Evolutionary conservation across 2,888 invertebrate species (phyloP), one percentile per base, ranked within the genome.

Genomic region (Hypomecis punctinalis): DNA sequence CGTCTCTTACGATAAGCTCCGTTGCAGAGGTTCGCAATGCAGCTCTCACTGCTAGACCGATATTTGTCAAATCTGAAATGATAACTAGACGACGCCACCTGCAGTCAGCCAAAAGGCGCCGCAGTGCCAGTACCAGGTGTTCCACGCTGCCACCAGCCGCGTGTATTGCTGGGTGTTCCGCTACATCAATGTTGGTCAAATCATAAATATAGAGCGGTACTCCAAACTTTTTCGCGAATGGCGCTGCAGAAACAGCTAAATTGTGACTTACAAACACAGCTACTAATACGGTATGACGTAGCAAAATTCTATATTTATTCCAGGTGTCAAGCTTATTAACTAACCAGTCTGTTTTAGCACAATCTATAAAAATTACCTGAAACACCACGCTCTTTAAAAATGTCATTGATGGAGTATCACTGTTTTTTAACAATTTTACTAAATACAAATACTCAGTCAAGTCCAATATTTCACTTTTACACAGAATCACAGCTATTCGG

Each of bases 91-190:
- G 51, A 37, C n/a, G 36, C 55, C 55, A 55, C 3, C 55, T 13
- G 46, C 55, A 55, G 45, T 11, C 61, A 36, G 72, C 43, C 72
- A 48, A 5, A 43, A 56, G 6, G 37, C 37, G 39, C 52, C 9
- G 33, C 33, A 36, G 63, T 43, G 40, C 42, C 7, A 23, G 36
- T 60, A 54, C 63, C 70, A 39, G 23, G 35, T 52, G 11, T 46
- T 43, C 23, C 0, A 55, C 7, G n/a, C 23, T 11, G 56, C 57
- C 47, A 7, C 23, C 23, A n/a, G 45, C 40, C 11, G 48, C 13
- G 8, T 9, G 5, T 23, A 23, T 3, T 36, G 6, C 7, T n/a
- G 5, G 36, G 23, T 23, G 23, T 23, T 23, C 6, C 2, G 7
- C n/a, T 6, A 8, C n/a, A 11, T 5, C n/a, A 6, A n/a, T 36